These are phyloP conservation scores for Hipparchia semele DNA, from an alignment of 2,888 invertebrate species.

Conservation along the genomic window DNA sequence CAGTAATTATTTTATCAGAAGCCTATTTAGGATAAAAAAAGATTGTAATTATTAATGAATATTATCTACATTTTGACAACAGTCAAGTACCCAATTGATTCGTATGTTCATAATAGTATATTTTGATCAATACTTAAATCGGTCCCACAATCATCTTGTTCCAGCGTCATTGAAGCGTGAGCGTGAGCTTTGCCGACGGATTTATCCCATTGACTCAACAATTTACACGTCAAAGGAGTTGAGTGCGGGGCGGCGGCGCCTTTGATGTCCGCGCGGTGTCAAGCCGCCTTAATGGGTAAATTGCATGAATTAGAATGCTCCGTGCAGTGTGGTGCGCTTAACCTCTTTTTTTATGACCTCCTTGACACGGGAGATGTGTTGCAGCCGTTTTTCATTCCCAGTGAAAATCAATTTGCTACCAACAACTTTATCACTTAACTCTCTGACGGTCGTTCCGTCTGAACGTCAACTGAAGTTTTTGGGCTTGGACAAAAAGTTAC, in stretches of 20 bases:
- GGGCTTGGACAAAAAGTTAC: too few species aligned
- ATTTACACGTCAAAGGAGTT: conserved; percentile 39
- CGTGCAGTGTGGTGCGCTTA: background rate
- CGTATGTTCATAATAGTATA: too few species aligned
- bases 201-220: conserved; percentile 40
- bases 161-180: conserved; percentile 26
- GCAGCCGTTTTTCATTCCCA: background rate
- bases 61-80: too few species aligned
- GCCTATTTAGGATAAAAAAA: too few species aligned
- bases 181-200: conserved; percentile 35
- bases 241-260: conserved; percentile 29
- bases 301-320: conserved; percentile 37
- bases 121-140: background rate
- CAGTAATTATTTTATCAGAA: too few species aligned
- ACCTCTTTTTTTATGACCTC: background rate
- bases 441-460: too few species aligned
- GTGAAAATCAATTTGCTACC: too few species aligned
- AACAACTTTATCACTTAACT: too few species aligned
- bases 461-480: too few species aligned
- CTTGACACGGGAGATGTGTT: background rate
- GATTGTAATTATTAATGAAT: too few species aligned
- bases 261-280: conserved; percentile 28
- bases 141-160: conserved; percentile 12
- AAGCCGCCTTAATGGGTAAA: conserved; percentile 24
- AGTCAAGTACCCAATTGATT: too few species aligned